Evolutionary conservation across 2,888 invertebrate species (phyloP), one percentile per base, ranked within the genome.

Genomic region (Horisme vitalbata): DNA sequence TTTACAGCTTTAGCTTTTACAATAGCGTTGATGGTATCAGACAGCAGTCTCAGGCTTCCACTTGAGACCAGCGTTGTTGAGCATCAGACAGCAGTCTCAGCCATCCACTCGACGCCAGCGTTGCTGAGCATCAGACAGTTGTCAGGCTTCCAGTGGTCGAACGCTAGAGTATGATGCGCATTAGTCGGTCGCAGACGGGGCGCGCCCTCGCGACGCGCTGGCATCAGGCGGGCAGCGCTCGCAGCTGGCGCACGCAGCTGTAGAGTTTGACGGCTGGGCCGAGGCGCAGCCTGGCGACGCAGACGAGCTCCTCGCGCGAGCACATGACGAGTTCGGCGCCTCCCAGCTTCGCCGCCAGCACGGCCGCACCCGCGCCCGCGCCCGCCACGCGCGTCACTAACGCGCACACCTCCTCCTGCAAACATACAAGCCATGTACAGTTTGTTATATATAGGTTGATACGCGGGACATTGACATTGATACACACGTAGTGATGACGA

Each of bases 291-390:
- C 94, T 92, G 61, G 97, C 90, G 51, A 93, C 84, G 30, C 93
- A 91, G 18, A 94, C 91, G 45, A 97, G 91, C 85, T 98, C 97
- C 57, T 93, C 92, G 85, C 97, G 96, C 35, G 93, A 94, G 55
- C 97, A 88, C 91, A 95, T 93, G 36, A 97, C 81, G 53, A 97
- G 93, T 28, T 96, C 94, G 59, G 95, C 93, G 14, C 97, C 98
- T 75, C 96, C 95, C 60, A 98, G 94, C 9, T 79, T 93, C 55
- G 81, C 83, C 28, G 64, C 68, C 45, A 63, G 65, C 52, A 74
- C 76, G 27, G 79, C 79, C 26, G 80, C 83, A 21, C 59, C 72
- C 15, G 63, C 55, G 41, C 83, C 80, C 28, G 43, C 79, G 23
- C 47, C 52, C 2, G 79, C 83, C 30, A 83, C 57, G n/a, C 73